Base-by-base conservation (phyloP, 2,797 vertebrate species). In the Dipus sagitta region DNA sequence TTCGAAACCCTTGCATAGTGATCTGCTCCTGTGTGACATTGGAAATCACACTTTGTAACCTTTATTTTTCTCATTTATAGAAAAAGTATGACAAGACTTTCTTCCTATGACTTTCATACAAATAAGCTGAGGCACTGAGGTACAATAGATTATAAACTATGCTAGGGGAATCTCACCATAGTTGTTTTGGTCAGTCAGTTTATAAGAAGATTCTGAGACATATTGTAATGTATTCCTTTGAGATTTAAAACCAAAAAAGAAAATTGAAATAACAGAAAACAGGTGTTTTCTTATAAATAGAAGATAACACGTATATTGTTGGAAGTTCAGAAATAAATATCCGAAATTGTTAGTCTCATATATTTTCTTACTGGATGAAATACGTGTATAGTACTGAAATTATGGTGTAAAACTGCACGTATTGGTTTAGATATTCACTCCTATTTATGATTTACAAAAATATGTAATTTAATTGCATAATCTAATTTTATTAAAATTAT, bases 181-280 rank as follows among this genome's bases (percentile, higher is more conserved):
- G 8, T 85, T 32, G 28, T 60, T 84, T 84, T 30, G 32, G 8
- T 78, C 32, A 58, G 54, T 34, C 23, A 2, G 6, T 32, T 86
- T 64, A 58, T 38, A 76, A 90, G 47, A 34, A 77, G 70, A 90
- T 52, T 47, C 21, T 71, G 78, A 24, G 62, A 60, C 6, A 42
- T 18, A 58, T 32, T 79, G 10, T 64, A 52, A 60, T 67, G 58
- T 42, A 20, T 77, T 80, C 21, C 58, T 93, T 62, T 93, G 64
- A 92, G 26, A 71, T 92, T 93, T 80, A 77, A 86, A 76, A 95
- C 60, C 15, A 34, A 87, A 88, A 79, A 58, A 58, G 38, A 58
- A 58, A 14, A 21, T 47, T 26, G 34, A 82, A 95, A 88, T 4
- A 72, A 58, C 3, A 1, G 80, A 38, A n/a, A n/a, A n/a, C n/a